Evolutionary conservation across 2,888 invertebrate species (phyloP), one percentile per base, ranked within the genome.

Genomic region (Troides oblongomaculatus): DNA sequence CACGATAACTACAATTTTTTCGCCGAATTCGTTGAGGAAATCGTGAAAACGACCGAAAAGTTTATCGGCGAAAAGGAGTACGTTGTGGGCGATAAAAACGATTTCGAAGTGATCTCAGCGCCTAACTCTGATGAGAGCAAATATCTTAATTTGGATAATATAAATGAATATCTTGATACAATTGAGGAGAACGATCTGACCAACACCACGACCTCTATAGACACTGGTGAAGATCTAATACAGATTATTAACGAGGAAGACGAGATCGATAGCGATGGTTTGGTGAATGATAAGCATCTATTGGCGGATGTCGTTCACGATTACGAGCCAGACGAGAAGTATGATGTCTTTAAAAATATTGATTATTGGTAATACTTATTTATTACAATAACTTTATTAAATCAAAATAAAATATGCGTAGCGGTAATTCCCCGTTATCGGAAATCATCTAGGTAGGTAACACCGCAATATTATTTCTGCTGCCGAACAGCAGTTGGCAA

Each of bases 81-180:
- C 23, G 53, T 53, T 18, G 79, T 79, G 3, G 77, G 69, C 21
- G 78, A 82, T 17, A 79, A 75, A 46, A 77, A 78, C 39, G 87
- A 86, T 71, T 90, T 90, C 25, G 90, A 88, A 77, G 78, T 89
- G 0, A 83, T 90, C 0, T 79, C 81, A 0, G 83, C 76, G 50
- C 81, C 85, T 0, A 79, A 78, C 58, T 66, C 73, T 14, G 71
- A 72, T 17, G 65, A 69, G 21, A n/a, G n/a, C 18, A 70, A 70
- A 23, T 66, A 70, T 36, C 7, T 46, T 12, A 43, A 72, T 71
- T 65, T 72, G 18, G 74, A 72, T 0, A 81, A 81, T 68, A 72
- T 74, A 0, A 81, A 81, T 46, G 87, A 87, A 57, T 86, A 76
- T 72, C 74, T 89, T 23, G 87, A 86, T 57, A 85, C 87, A 0